Base-by-base conservation (phyloP, 2,113 vertebrate species). In the Amblyopsis rosae region DNA sequence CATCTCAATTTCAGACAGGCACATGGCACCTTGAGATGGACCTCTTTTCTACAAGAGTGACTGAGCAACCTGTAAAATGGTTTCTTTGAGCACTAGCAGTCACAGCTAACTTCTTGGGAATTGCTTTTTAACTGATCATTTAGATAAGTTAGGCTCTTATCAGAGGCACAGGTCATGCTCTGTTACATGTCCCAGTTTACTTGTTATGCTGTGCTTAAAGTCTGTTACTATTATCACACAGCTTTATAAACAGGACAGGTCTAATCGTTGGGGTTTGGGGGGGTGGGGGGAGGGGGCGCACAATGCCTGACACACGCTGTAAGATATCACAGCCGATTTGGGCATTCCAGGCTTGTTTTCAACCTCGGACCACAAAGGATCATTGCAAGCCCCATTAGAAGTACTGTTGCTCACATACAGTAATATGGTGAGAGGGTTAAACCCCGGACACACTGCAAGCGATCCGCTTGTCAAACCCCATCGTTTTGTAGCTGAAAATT, bases 1-100 rank as follows among this genome's bases (percentile, higher is more conserved):
- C 77, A 82, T 84, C 84, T 84, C 54, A 66, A 54, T 82, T 84
- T 77, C 63, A 65, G 70, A 59, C 50, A 8, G 61, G 63, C 56
- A 0, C 57, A 32, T 74, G 75, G 46, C 75, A 59, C 76, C 65
- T 69, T 46, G 51, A 77, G 80, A 76, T 49, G 60, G 45, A 12
- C 55, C 17, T 17, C 32, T 9, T 47, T 56, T 72, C 65, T 54
- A 60, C 47, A 26, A 4, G 58, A 71, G 57, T 82, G 62, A 41
- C 63, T 64, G 54, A 64, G 53, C 73, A 65, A 80, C 73, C 53
- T 62, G 59, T 67, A 41, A 78, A 81, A 73, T 63, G 10, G 49
- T 75, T 69, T 68, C 35, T 63, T 1, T 4, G 12, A 55, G 67
- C 72, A 60, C 69, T 58, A 48, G 60, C 70, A 32, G 75, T 35